A percentile compares a stretch with the other conserved stretches of the same genome.
These are phyloP conservation scores for Picus viridis DNA, from an alignment of 2,797 vertebrate genomes.

Conservation along the genomic window DNA sequence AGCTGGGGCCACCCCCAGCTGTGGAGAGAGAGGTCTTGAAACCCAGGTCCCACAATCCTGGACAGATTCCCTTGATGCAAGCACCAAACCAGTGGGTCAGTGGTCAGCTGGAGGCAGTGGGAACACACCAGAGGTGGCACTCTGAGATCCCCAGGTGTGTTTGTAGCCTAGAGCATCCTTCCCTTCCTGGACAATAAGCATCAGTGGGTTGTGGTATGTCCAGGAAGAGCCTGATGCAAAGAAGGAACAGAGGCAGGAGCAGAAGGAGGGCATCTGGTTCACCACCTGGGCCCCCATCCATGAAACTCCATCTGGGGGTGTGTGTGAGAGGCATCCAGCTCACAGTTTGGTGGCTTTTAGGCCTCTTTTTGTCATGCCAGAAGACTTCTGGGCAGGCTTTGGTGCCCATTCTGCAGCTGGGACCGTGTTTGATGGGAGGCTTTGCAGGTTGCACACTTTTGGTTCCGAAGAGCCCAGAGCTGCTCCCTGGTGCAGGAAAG, in stretches of 20 bases:
- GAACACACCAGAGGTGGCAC: background rate
- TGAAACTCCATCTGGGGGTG: background rate
- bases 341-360: background rate
- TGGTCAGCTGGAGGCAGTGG: accelerated
- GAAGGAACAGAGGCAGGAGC: background rate
- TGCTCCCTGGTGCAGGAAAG: background rate
- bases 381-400: background rate
- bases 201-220: accelerated
- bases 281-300: background rate
- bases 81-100: background rate
- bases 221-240: background rate
- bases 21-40: background rate
- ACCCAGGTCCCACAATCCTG: background rate
- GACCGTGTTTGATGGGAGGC: background rate
- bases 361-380: background rate
- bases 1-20: background rate
- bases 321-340: background rate
- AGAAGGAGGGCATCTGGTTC: background rate
- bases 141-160: accelerated
- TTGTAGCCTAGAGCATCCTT: background rate
- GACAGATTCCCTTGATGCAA: background rate
- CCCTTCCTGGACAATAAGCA: background rate
- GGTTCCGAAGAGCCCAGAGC: background rate
- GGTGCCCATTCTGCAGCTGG: background rate
- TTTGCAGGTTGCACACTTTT: background rate